These are phyloP conservation scores for Brachionus rubens DNA, from an alignment of 1,140 invertebrate genomes.

Conservation along the genomic window DNA sequence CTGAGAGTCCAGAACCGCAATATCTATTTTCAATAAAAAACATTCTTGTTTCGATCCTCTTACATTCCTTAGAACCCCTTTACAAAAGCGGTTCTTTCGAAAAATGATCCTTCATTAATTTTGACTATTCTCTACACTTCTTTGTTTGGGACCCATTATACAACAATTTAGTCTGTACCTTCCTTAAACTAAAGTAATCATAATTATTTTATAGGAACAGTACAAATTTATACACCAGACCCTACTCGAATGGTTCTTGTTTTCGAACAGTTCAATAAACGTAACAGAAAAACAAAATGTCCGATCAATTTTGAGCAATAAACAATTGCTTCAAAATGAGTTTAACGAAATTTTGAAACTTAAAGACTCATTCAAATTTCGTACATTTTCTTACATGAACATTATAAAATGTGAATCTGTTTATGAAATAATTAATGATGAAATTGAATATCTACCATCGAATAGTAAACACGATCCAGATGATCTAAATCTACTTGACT, in stretches of 20 bases:
- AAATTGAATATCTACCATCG: slow-evolving; percentile 7
- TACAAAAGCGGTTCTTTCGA: too few relatives aligned
- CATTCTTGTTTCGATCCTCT: too few relatives aligned
- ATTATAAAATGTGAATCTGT: slow-evolving; percentile 7
- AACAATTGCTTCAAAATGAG: not conserved
- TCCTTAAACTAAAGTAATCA: too few relatives aligned
- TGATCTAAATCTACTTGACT: not conserved
- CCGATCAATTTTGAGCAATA: not conserved
- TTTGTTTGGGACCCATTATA: too few relatives aligned
- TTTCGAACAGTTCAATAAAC: not conserved
- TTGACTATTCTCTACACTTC: too few relatives aligned
- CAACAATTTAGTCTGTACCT: too few relatives aligned
- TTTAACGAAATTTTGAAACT: not conserved
- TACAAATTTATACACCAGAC: slow-evolving; percentile 45
- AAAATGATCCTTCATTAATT: too few relatives aligned
- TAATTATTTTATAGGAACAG: slow-evolving; percentile 31
- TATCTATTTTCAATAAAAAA: too few relatives aligned
- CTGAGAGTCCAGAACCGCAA: too few relatives aligned
- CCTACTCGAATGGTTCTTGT: slow-evolving; percentile 20
- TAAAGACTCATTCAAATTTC: not conserved
- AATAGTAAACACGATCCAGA: slow-evolving; percentile 11
- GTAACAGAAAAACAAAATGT: not conserved
- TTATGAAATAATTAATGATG: not conserved
- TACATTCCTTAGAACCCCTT: too few relatives aligned
- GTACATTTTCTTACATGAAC: slow-evolving; percentile 1